Conservation (phyloP, 2,797 vertebrate species). For the Nannoperca obscura region DNA sequence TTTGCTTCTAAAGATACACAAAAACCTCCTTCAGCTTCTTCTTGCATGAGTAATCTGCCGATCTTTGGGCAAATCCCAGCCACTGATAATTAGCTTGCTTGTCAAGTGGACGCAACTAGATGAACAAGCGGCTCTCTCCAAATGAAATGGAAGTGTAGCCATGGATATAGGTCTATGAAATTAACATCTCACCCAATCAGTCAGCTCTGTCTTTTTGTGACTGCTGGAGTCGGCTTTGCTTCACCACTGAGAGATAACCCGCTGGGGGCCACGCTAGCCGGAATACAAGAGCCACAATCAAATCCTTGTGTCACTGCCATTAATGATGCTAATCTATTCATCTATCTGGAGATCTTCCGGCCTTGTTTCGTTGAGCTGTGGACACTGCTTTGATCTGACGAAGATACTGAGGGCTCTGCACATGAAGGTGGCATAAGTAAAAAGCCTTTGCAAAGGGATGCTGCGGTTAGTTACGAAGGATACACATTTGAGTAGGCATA, state of each 20-base stretch:
- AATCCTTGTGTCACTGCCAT: conserved; percentile 69
- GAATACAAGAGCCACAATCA: conserved; percentile 74
- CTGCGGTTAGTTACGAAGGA: conserved; percentile 10
- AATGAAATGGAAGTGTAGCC: conserved; percentile 68
- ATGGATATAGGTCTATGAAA: conserved; percentile 68
- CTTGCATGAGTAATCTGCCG: conserved; percentile 40
- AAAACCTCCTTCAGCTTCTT: conserved; percentile 34
- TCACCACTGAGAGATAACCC: conserved; percentile 51
- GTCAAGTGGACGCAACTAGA: conserved; percentile 60
- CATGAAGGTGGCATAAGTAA: conserved; percentile 60
- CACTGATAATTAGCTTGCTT: conserved; percentile 69
- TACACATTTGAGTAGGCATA: background rate
- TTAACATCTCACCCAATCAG: conserved; percentile 71
- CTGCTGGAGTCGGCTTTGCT: conserved; percentile 38
- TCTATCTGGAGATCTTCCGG: conserved; percentile 71
- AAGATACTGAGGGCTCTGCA: conserved; percentile 43
- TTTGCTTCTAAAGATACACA: conserved; percentile 36
- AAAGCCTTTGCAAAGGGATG: conserved; percentile 36
- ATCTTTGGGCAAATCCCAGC: conserved; percentile 56
- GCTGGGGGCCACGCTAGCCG: conserved; percentile 50
- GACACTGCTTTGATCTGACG: conserved; percentile 62
- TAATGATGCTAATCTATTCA: conserved; percentile 78
- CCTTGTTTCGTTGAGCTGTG: conserved; percentile 51
- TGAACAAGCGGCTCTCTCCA: conserved; percentile 48
- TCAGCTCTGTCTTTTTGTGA: conserved; percentile 44